These are phyloP conservation scores for Epinephelus awoara DNA, from an alignment of 2,797 vertebrate genomes.

Conservation along the genomic window DNA sequence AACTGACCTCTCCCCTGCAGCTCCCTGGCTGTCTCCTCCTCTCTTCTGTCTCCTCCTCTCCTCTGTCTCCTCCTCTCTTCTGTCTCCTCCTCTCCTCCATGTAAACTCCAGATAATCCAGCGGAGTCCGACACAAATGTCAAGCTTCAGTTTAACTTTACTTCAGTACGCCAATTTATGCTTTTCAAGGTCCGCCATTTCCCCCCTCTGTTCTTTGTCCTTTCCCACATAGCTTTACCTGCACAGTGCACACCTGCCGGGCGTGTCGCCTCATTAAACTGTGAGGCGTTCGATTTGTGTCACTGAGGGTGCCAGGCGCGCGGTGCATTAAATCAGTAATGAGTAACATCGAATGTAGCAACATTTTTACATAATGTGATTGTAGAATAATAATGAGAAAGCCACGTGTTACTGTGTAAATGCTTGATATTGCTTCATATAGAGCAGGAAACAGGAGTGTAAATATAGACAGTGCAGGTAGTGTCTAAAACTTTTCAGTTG, in stretches of 20 bases:
- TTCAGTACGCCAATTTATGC: not conserved
- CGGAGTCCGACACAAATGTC: too few relatives aligned
- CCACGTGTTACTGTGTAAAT: too few relatives aligned
- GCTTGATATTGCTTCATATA: too few relatives aligned
- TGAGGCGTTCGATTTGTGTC: not conserved
- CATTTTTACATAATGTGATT: not conserved
- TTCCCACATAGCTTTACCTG: not conserved
- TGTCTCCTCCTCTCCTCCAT: too few relatives aligned
- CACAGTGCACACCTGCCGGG: not conserved
- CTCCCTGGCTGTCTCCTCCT: not conserved
- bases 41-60: not conserved
- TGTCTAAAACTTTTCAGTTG: too few relatives aligned
- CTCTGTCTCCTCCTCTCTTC: too few relatives aligned
- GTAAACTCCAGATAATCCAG: not conserved
- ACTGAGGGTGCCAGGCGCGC: not conserved
- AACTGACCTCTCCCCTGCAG: not conserved
- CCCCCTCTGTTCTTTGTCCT: too few relatives aligned
- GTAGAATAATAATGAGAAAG: too few relatives aligned
- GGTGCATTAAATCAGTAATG: not conserved
- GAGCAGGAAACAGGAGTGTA: too few relatives aligned
- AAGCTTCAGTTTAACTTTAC: not conserved
- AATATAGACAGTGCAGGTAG: too few relatives aligned
- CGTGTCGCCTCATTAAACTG: not conserved
- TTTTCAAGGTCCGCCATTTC: not conserved
- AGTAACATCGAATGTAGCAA: not conserved